Base-by-base conservation (phyloP, 2,888 invertebrate genomes). In the Phoenoteleia sp. region DNA sequence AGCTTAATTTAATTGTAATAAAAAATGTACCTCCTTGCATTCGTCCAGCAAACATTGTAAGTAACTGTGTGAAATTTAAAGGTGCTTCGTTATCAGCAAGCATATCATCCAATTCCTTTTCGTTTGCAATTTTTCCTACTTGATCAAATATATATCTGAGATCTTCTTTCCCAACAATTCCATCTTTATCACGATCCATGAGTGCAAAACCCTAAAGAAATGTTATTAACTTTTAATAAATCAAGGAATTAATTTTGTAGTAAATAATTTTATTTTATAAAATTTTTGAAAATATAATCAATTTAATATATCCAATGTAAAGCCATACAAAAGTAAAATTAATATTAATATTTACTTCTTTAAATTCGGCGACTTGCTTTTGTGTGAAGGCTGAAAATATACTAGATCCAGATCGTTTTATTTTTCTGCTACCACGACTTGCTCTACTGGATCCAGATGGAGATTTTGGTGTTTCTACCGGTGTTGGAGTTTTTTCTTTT, bases 301-400 rank as follows among this genome's bases (percentile, higher is more conserved):
- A n/a, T n/a, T n/a, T n/a, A n/a, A n/a, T n/a, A n/a, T n/a, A n/a
- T n/a, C n/a, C n/a, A n/a, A n/a, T n/a, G n/a, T n/a, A n/a, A n/a
- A n/a, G n/a, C n/a, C n/a, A n/a, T n/a, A n/a, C 23, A 2, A 52
- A 52, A 52, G 2, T 9, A 52, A 11, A 23, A 56, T 56, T 3
- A 56, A 15, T 60, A 42, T n/a, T n/a, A 62, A 69, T 45, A 49
- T 39, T 74, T 79, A 97, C 97, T 96, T 98, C 98, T 95, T 98
- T 98, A 96, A 98, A 98, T 95, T 98, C 98, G 92, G 98, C 98
- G 93, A 98, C 98, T 95, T 98, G 98, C 95, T 97, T 97, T 95
- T 98, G 98, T 92, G 98, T 97, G 96, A 99, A 98, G 97, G 98
- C 98, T 94, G 98, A 98, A 96, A 98, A 98, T 94, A 98, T 98